Conservation (phyloP, 2,113 vertebrate genomes). For the Oplegnathus fasciatus region DNA sequence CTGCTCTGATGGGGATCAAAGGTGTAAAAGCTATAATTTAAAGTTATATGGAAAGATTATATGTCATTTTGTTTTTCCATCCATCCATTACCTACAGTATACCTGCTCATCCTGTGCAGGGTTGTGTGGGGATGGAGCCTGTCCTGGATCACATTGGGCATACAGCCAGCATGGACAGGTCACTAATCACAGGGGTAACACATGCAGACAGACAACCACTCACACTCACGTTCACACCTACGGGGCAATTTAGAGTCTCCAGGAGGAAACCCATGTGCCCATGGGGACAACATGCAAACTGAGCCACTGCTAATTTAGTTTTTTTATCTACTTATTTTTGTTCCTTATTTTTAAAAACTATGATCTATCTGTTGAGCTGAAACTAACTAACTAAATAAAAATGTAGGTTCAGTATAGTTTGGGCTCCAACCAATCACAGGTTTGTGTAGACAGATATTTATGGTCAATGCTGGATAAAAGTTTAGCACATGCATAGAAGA, state of each 20-base stretch:
- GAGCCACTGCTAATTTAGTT: neutral
- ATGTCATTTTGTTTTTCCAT: slow-evolving; percentile 12
- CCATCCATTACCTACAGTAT: too few species aligned
- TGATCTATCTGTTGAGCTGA: neutral
- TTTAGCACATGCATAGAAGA: neutral
- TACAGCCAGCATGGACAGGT: neutral
- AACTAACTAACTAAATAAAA: neutral
- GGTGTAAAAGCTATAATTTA: neutral
- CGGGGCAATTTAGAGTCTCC: slow-evolving; percentile 17
- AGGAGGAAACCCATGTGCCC: neutral
- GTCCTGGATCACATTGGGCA: neutral
- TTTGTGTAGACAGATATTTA: neutral
- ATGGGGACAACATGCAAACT: neutral
- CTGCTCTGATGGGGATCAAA: neutral
- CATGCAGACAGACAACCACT: slow-evolving; percentile 11
- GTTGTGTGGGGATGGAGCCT: neutral
- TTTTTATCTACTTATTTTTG: neutral
- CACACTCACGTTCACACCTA: neutral
- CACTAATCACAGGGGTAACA: neutral
- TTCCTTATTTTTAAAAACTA: neutral
- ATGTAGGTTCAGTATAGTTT: neutral
- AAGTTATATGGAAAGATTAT: neutral
- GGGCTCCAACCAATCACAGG: neutral
- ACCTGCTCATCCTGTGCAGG: neutral
- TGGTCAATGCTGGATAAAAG: neutral